Evolutionary conservation across 2,113 vertebrate genomes (phyloP).

Genomic region (Pyrgilauda ruficollis): DNA sequence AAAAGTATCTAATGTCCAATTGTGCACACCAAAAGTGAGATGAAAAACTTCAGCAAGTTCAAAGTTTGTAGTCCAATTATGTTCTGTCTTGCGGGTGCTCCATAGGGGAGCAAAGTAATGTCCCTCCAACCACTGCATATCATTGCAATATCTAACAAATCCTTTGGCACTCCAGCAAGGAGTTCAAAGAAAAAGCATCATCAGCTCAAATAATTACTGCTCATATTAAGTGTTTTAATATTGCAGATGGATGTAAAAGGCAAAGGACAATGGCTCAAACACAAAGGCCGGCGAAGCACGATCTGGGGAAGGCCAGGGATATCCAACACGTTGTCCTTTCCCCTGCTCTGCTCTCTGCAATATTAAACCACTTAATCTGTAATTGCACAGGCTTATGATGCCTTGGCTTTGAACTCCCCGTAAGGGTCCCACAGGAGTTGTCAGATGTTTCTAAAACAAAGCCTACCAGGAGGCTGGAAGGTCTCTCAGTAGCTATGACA

Average conservation of each 20-base stretch:
- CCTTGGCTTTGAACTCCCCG: conserved; percentile 45
- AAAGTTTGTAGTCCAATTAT: conserved; percentile 68
- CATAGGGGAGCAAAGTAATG: conserved; percentile 18
- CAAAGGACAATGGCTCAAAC: conserved; percentile 11
- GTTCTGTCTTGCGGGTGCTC: conserved; percentile 62
- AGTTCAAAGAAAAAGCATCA: conserved; percentile 62
- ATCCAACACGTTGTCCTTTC: conserved; percentile 36
- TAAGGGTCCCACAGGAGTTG: conserved; percentile 47
- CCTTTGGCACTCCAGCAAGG: conserved; percentile 31
- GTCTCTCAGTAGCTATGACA: conserved; percentile 68
- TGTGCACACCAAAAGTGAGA: conserved; percentile 32
- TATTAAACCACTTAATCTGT: conserved; percentile 71
- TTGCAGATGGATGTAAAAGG: not conserved
- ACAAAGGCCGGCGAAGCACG: not conserved
- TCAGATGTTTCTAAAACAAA: conserved; percentile 73
- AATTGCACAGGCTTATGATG: conserved; percentile 57
- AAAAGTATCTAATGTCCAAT: not conserved
- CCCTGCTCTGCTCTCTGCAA: conserved; percentile 38
- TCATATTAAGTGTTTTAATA: conserved; percentile 30
- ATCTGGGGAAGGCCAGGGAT: conserved; percentile 26
- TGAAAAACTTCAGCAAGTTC: conserved; percentile 54
- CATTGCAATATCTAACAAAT: conserved; percentile 42
- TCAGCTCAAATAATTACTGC: conserved; percentile 43
- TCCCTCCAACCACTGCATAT: conserved; percentile 36
- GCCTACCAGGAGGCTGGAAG: conserved; percentile 57